Conservation (phyloP, 2,888 invertebrate genomes). For the Protonemura montana region DNA sequence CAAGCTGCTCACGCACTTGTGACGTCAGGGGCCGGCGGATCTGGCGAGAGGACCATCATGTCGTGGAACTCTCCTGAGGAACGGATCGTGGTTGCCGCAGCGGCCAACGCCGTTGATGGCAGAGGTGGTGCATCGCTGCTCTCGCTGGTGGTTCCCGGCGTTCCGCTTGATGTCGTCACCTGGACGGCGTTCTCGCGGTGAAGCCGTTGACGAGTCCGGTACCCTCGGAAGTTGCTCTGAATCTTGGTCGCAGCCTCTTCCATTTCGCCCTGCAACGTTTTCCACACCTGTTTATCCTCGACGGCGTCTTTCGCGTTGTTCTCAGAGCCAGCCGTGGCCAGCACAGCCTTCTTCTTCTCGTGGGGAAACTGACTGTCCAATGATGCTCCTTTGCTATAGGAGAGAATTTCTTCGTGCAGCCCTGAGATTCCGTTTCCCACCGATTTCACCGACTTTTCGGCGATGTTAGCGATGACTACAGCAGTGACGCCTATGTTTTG, state of each 20-base stretch:
- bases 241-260: slow-evolving; percentile 52
- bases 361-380: slow-evolving; percentile 41
- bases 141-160: slow-evolving; percentile 40
- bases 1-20: slow-evolving; percentile 17
- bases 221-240: slow-evolving; percentile 53
- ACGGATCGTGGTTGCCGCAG: slow-evolving; percentile 49
- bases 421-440: not conserved
- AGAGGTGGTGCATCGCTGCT: not conserved
- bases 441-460: not conserved
- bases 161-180: slow-evolving; percentile 50
- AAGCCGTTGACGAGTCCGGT: slow-evolving; percentile 53
- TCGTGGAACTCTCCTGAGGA: slow-evolving; percentile 60
- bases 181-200: slow-evolving; percentile 55
- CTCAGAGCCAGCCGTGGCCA: slow-evolving; percentile 22
- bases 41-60: slow-evolving; percentile 55
- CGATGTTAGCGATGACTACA: slow-evolving; percentile 2
- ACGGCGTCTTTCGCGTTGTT: slow-evolving; percentile 27
- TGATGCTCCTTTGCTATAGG: slow-evolving; percentile 31
- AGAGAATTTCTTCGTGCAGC: not conserved
- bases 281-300: slow-evolving; percentile 50
- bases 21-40: slow-evolving; percentile 3
- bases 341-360: not conserved
- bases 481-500: slow-evolving; percentile 31
- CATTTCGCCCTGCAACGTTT: slow-evolving; percentile 49
- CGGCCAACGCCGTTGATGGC: not conserved